These are phyloP conservation scores for Cheilosia impressa DNA, from an alignment of 2,888 invertebrate species.

Conservation along the genomic window DNA sequence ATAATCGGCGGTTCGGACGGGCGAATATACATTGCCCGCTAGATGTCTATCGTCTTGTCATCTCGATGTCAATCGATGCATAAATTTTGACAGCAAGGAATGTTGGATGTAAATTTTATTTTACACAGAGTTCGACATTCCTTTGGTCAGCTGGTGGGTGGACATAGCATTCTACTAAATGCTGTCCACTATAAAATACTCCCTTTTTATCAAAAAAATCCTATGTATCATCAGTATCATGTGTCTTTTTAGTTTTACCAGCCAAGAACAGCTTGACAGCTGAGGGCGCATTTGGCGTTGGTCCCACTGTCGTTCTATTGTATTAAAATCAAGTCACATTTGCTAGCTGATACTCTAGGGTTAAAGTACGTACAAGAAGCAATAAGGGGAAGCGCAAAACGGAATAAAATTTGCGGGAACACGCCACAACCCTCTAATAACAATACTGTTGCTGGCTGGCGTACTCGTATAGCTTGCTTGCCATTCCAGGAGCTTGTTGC, in stretches of 20 bases:
- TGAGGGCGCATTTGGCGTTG: slow-evolving; percentile 1
- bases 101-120: too few relatives aligned
- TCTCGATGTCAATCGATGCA: too few relatives aligned
- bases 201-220: neutral
- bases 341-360: slow-evolving; percentile 47
- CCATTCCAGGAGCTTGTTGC: slow-evolving; percentile 68
- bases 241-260: neutral
- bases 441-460: slow-evolving; percentile 57
- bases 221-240: neutral
- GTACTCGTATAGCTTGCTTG: slow-evolving; percentile 14
- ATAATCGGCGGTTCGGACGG: too few relatives aligned
- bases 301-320: slow-evolving; percentile 50
- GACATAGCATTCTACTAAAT: too few relatives aligned
- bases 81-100: too few relatives aligned
- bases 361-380: slow-evolving; percentile 37
- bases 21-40: too few relatives aligned
- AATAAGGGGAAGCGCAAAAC: slow-evolving; percentile 20
- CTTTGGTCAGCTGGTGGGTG: too few relatives aligned
- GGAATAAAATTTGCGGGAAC: slow-evolving; percentile 55
- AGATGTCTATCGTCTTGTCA: too few relatives aligned
- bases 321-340: slow-evolving; percentile 55
- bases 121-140: too few relatives aligned
- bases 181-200: neutral
- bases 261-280: neutral
- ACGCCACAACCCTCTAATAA: slow-evolving; percentile 49